A percentile compares a stretch with the other conserved stretches of the same genome.
These are phyloP conservation scores for Ips nitidus DNA, from an alignment of 1,140 invertebrate species.

Conservation along the genomic window DNA sequence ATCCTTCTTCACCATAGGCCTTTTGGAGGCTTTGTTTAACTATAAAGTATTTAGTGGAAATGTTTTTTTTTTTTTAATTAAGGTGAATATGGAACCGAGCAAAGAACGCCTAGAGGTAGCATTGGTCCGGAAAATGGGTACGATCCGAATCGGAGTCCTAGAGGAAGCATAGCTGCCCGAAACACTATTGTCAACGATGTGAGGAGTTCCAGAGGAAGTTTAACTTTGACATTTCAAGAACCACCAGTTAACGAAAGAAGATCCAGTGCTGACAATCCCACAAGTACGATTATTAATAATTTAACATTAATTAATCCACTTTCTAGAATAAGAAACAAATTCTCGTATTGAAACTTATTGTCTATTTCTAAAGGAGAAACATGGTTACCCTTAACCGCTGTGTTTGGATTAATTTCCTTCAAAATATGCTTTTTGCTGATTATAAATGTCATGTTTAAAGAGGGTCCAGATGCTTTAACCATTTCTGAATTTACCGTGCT, in stretches of 20 bases:
- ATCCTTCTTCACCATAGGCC: no score
- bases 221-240: slow-evolving; percentile 63
- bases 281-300: slow-evolving; percentile 39
- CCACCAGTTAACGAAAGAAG: slow-evolving; percentile 59
- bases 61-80: neutral
- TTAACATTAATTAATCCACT: no score
- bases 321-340: no score
- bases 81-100: slow-evolving; percentile 21
- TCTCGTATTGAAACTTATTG: no score
- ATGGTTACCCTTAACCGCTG: no score
- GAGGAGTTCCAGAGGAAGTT: slow-evolving; percentile 59
- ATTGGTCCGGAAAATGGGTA: slow-evolving; percentile 55
- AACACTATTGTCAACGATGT: slow-evolving; percentile 55
- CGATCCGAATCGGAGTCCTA: slow-evolving; percentile 56
- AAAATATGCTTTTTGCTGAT: no score
- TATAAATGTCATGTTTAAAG: no score
- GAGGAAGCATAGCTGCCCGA: slow-evolving; percentile 60
- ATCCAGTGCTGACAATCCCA: slow-evolving; percentile 60
- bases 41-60: neutral
- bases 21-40: no score
- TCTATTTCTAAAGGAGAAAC: no score
- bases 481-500: no score
- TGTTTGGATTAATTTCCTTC: no score
- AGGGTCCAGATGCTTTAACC: no score
- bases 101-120: slow-evolving; percentile 63